These are phyloP conservation scores for Acleris sparsana DNA, from an alignment of 2,888 invertebrate genomes.

Conservation along the genomic window DNA sequence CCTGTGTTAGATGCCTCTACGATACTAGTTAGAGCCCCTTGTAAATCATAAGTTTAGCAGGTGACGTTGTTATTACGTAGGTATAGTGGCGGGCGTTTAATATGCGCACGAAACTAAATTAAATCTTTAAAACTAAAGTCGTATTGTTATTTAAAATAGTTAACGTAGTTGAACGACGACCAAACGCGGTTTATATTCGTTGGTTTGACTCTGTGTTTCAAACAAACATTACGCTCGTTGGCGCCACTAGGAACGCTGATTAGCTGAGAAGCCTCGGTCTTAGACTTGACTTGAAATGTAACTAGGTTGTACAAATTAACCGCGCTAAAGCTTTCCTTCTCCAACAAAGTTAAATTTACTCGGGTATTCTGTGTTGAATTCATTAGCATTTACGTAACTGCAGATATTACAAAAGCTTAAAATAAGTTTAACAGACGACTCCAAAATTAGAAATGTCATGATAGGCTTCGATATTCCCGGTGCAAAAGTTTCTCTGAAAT, in stretches of 20 bases:
- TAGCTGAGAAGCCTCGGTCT: slow-evolving; percentile 27
- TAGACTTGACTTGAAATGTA: slow-evolving; percentile 15
- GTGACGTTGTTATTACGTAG: slow-evolving; percentile 32
- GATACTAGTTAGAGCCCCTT: slow-evolving; percentile 22
- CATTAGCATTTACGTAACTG: background rate
- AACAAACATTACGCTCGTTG: slow-evolving; percentile 33
- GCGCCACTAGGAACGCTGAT: slow-evolving; percentile 29
- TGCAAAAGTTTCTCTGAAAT: slow-evolving; percentile 59
- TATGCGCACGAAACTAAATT: no score
- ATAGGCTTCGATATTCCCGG: slow-evolving; percentile 51
- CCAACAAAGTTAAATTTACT: background rate
- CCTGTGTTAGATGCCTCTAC: slow-evolving; percentile 66
- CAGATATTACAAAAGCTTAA: slow-evolving; percentile 12
- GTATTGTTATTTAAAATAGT: no score
- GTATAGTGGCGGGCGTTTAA: slow-evolving; percentile 6
- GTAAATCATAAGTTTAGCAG: slow-evolving; percentile 35
- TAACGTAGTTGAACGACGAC: background rate
- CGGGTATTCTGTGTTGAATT: background rate
- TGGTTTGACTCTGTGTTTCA: slow-evolving; percentile 28
- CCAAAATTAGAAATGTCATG: slow-evolving; percentile 39
- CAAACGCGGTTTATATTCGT: slow-evolving; percentile 21
- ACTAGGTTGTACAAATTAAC: slow-evolving; percentile 13
- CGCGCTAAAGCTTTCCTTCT: background rate
- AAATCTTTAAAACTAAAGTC: no score
- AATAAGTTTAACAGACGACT: slow-evolving; percentile 41